These are phyloP conservation scores for Panulirus ornatus DNA, from an alignment of 1,140 invertebrate genomes.

Conservation along the genomic window DNA sequence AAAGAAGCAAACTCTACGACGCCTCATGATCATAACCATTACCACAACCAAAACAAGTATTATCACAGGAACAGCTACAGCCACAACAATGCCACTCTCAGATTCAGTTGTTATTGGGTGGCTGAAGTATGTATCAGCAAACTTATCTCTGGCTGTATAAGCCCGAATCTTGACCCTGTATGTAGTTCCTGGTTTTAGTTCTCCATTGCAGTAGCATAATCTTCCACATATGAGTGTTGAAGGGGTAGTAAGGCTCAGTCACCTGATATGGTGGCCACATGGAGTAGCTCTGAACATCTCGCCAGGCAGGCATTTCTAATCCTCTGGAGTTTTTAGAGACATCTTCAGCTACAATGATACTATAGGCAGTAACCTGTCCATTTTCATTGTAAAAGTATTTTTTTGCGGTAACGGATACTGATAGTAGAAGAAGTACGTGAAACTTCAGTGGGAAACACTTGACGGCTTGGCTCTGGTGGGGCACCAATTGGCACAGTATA, in stretches of 20 bases:
- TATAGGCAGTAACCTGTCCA: slow-evolving; percentile 90
- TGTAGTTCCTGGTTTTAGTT: slow-evolving; percentile 91
- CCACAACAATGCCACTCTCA: slow-evolving; percentile 76
- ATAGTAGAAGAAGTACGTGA: slow-evolving; percentile 89
- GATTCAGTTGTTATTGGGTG: slow-evolving; percentile 83
- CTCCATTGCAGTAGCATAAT: slow-evolving; percentile 96
- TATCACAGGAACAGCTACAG: slow-evolving; percentile 82
- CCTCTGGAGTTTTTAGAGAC: slow-evolving; percentile 85
- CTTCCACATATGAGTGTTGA: slow-evolving; percentile 89
- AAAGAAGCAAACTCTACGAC: slow-evolving; percentile 80
- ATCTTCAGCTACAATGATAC: slow-evolving; percentile 95
- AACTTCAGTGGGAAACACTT: slow-evolving; percentile 89
- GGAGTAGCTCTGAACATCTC: slow-evolving; percentile 88
- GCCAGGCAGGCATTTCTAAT: slow-evolving; percentile 92
- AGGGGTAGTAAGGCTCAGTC: slow-evolving; percentile 93
- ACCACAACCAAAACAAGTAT: slow-evolving; percentile 77
- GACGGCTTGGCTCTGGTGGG: slow-evolving; percentile 87
- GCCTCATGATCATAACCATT: slow-evolving; percentile 76
- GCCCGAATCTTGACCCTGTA: slow-evolving; percentile 95
- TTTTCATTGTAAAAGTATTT: slow-evolving; percentile 95
- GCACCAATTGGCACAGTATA: slow-evolving; percentile 91
- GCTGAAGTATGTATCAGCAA: slow-evolving; percentile 94
- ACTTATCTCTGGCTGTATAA: slow-evolving; percentile 94
- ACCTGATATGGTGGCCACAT: slow-evolving; percentile 78
- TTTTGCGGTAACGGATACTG: slow-evolving; percentile 90